Conservation (phyloP, 2,113 vertebrate genomes). For the Trichechus manatus region DNA sequence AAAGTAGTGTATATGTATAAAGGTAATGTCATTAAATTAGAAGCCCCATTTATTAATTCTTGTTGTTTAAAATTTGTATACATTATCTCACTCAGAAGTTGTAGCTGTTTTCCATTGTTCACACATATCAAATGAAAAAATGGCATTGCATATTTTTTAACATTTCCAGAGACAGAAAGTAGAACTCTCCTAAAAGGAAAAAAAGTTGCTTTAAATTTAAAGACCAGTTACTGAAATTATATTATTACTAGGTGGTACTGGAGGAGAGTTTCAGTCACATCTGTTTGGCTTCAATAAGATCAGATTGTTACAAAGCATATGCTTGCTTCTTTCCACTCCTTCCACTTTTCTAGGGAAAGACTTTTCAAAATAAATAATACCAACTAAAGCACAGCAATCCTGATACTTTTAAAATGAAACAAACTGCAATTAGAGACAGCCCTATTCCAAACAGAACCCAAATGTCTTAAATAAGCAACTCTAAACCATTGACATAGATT, state of each 20-base stretch:
- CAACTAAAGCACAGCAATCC: background rate
- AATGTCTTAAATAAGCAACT: slow-evolving; percentile 20
- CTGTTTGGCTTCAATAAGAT: background rate
- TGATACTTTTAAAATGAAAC: slow-evolving; percentile 20
- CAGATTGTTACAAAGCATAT: background rate
- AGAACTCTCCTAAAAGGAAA: background rate
- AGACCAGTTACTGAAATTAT: background rate
- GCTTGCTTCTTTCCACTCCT: background rate
- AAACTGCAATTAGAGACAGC: background rate
- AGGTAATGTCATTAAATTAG: slow-evolving; percentile 8
- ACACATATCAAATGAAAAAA: background rate
- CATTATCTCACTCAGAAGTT: background rate
- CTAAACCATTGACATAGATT: background rate
- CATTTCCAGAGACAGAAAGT: background rate
- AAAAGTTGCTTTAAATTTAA: background rate
- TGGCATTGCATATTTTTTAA: background rate
- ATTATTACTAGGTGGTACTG: background rate
- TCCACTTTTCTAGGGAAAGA: background rate
- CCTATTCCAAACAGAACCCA: background rate
- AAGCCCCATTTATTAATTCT: background rate
- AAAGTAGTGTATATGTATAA: background rate
- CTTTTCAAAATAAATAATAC: background rate
- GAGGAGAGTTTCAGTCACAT: background rate
- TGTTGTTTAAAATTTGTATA: background rate
- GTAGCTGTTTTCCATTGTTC: background rate